Conservation (phyloP, 2,113 vertebrate species). For the Lampris megalopsis region DNA sequence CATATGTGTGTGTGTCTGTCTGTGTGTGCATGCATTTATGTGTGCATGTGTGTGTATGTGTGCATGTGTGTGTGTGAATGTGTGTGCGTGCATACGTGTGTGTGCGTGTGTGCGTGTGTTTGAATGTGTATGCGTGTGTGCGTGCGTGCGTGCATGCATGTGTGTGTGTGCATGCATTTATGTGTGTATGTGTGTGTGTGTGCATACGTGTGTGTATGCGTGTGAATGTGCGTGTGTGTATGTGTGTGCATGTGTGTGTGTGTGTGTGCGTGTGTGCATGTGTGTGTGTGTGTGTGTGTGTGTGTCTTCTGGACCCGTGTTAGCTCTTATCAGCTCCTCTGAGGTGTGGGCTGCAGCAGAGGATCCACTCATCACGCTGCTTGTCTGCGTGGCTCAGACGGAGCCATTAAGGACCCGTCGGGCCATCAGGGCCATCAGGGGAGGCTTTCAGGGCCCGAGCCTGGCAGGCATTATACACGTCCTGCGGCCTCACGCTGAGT, state of each 20-base stretch:
- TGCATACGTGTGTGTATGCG: not conserved
- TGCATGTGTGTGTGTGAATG: conserved; percentile 2
- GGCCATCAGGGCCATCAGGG: conserved; percentile 46
- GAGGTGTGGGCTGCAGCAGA: conserved; percentile 67
- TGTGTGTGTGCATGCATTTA: not conserved
- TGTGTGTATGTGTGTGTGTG: not conserved
- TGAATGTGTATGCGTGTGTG: not conserved
- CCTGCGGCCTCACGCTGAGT: conserved; percentile 69
- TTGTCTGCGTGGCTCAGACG: conserved; percentile 62
- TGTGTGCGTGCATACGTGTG: too few relatives aligned
- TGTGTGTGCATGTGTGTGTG: not conserved
- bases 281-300: conserved; percentile 11
- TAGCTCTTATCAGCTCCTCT: conserved; percentile 65
- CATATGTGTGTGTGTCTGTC: not conserved
- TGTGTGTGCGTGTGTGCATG: conserved; percentile 22
- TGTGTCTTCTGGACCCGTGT: conserved; percentile 20
- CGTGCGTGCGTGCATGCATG: not conserved
- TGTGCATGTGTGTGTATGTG: too few relatives aligned
- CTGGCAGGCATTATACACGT: conserved; percentile 67
- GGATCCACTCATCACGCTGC: conserved; percentile 72
- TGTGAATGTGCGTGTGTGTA: conserved; percentile 9
- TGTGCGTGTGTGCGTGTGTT: not conserved
- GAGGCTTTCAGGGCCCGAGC: conserved; percentile 40
- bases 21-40: not conserved
- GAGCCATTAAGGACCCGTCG: conserved; percentile 74